These are phyloP conservation scores for Operophtera brumata DNA, from an alignment of 2,888 invertebrate species.

Conservation along the genomic window DNA sequence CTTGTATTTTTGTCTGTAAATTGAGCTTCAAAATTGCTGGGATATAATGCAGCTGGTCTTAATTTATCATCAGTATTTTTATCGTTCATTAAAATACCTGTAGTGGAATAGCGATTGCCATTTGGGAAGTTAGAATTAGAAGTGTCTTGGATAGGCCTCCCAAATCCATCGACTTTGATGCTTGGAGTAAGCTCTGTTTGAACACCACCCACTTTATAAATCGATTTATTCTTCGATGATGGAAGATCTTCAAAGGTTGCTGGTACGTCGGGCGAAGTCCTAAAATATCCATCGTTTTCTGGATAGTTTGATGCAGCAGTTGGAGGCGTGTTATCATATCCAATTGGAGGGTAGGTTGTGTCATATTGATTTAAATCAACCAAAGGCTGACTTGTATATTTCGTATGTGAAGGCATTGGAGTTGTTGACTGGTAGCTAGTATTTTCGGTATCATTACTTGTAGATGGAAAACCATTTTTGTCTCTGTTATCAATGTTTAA, in stretches of 20 bases:
- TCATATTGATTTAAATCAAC: slow-evolving; percentile 5
- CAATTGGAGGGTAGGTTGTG: neutral
- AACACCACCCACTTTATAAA: neutral
- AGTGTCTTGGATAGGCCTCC: slow-evolving; percentile 7
- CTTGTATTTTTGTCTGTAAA: neutral
- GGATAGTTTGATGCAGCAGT: neutral
- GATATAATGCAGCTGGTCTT: neutral
- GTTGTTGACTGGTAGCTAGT: slow-evolving; percentile 30
- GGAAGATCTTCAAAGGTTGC: slow-evolving; percentile 13
- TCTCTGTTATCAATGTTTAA: neutral
- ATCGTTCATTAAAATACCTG: neutral
- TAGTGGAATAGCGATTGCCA: neutral
- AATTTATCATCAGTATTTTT: neutral
- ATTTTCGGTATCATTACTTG: neutral
- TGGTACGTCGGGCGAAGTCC: neutral
- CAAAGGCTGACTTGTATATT: neutral
- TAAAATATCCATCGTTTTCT: neutral
- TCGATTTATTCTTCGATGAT: slow-evolving; percentile 8
- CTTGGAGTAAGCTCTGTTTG: slow-evolving; percentile 16
- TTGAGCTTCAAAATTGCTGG: neutral
- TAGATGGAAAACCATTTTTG: neutral
- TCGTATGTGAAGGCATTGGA: slow-evolving; percentile 28
- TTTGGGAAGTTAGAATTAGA: neutral
- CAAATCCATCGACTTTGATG: slow-evolving; percentile 19
- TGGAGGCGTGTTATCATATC: neutral